Base-by-base conservation (phyloP, 1,140 invertebrate genomes). In the Dolichoris vasculosae region DNA sequence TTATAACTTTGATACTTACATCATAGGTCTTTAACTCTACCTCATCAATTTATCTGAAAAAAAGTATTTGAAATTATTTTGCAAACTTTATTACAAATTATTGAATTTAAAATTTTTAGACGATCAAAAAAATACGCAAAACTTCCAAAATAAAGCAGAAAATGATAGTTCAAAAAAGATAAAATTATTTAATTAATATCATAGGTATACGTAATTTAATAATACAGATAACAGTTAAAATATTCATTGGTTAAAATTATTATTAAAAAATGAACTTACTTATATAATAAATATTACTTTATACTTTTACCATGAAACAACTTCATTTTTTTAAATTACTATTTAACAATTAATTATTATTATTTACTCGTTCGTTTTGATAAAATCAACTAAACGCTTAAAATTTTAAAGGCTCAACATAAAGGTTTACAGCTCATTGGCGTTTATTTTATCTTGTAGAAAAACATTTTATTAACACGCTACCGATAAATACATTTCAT, bases 401-500 rank as follows among this genome's bases (percentile, higher is more conserved):
- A 32, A 69, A 69, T 1, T 38, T 43, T 43, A 43, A 43, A 23
- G 23, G 15, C 20, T 8, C 8, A 13, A 38, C 17, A 73, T 2
- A 73, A 73, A 43, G 2, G 26, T n/a, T 26, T 43, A 43, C 38
- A 26, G 40, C 11, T 9, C 69, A 43, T 1, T 43, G 4, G 26
- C 9, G 11, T 69, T 38, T 69, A 11, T 69, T 59, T 38, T 38
- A 38, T 69, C 20, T 13, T 11, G 15, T n/a, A 4, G 55, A 73
- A n/a, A 73, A 73, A 11, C 13, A 23, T 73, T 73, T 23, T n/a
- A 73, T 73, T 73, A 38, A 69, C 76, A 59, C 23, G 30, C 0
- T 20, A 59, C 11, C 17, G 38, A 64, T 79, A 64, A 79, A 79
- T 79, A 30, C 20, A 32, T 63, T 43, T 15, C 55, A 79, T 59